Evolutionary conservation across 1,140 invertebrate genomes (phyloP).

Genomic region (Apolygus lucorum): DNA sequence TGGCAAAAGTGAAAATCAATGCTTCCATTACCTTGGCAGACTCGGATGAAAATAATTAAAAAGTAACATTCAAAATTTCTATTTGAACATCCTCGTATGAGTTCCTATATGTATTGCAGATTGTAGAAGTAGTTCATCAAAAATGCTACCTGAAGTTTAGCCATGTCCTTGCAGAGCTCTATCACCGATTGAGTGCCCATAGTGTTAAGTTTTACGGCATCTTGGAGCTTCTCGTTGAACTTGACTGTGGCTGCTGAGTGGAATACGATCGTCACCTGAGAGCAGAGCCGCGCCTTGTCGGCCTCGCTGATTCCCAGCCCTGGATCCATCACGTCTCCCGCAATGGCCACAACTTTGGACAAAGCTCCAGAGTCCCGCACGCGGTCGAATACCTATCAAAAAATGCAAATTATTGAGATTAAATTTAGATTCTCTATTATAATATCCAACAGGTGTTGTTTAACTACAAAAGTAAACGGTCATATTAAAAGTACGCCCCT

Average conservation of each 20-base stretch:
- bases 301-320: slow-evolving; percentile 42
- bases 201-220: slow-evolving; percentile 38
- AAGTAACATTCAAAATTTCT: too few species aligned
- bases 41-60: too few species aligned
- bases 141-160: slow-evolving; percentile 39
- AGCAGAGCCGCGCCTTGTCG: slow-evolving; percentile 40
- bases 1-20: too few species aligned
- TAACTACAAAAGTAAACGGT: too few species aligned
- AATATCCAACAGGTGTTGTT: too few species aligned
- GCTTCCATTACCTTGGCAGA: too few species aligned
- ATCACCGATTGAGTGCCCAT: slow-evolving; percentile 37
- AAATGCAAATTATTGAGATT: too few species aligned
- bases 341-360: slow-evolving; percentile 45
- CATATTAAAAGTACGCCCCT: too few species aligned
- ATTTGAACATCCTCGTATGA: too few species aligned
- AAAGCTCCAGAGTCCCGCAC: slow-evolving; percentile 38
- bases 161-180: slow-evolving; percentile 40
- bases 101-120: too few species aligned
- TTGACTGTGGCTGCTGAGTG: slow-evolving; percentile 58
- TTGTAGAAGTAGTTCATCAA: background rate
- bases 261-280: slow-evolving; percentile 60
- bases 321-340: slow-evolving; percentile 51
- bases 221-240: slow-evolving; percentile 37
- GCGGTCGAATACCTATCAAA: slow-evolving; percentile 43
- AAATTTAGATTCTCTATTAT: too few species aligned